Percentiles rank a stretch among this genome's conserved stretches.
Conservation (phyloP, 2,888 invertebrate genomes). For the Latrodectus elegans region DNA sequence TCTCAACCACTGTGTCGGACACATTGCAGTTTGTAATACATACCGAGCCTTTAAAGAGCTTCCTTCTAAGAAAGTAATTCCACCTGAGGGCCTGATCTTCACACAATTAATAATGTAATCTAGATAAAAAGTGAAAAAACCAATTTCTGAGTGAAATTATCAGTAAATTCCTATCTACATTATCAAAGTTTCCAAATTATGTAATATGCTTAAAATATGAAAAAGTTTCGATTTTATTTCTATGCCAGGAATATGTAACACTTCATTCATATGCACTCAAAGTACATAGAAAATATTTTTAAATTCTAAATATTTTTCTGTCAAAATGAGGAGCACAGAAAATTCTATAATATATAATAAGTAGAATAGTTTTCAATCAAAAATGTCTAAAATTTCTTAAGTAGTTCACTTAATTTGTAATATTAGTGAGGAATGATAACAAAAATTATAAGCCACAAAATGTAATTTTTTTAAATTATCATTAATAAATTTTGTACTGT, state of each 20-base stretch:
- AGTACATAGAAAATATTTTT: too few relatives aligned
- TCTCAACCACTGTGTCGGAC: neutral
- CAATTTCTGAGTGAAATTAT: neutral
- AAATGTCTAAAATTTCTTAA: too few relatives aligned
- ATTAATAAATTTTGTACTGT: too few relatives aligned
- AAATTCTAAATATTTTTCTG: too few relatives aligned
- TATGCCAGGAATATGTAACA: neutral
- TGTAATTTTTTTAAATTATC: too few relatives aligned
- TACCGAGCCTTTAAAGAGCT: neutral
- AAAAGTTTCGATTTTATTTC: neutral
- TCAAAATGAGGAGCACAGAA: too few relatives aligned
- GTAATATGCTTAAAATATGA: neutral
- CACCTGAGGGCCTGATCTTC: neutral
- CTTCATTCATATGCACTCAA: too few relatives aligned
- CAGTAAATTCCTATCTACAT: neutral
- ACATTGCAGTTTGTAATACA: neutral
- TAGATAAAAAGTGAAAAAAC: neutral
- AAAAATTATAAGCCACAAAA: too few relatives aligned
- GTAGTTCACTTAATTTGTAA: too few relatives aligned
- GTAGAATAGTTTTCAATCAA: too few relatives aligned
- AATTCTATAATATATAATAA: too few relatives aligned
- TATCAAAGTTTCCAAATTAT: neutral
- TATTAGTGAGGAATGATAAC: too few relatives aligned
- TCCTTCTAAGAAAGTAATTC: constrained; percentile 2
- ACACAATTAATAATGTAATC: neutral